These are phyloP conservation scores for Scomber colias DNA, from an alignment of 2,113 vertebrate genomes.

Conservation along the genomic window DNA sequence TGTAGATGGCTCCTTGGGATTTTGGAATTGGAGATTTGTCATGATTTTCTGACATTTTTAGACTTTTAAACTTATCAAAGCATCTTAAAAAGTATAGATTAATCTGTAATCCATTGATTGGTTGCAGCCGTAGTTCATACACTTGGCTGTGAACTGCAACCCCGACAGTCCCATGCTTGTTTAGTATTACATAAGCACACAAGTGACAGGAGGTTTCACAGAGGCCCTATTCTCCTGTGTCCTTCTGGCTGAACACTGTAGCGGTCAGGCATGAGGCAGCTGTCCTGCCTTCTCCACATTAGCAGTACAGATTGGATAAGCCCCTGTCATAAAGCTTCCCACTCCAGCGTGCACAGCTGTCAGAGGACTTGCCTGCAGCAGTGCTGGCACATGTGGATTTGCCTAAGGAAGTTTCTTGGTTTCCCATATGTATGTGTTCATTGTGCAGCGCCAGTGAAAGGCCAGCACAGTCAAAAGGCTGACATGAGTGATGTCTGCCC, in stretches of 20 bases:
- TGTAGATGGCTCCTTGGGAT: no score
- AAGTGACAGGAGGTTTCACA: constrained; percentile 68
- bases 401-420: constrained; percentile 53
- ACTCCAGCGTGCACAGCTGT: constrained; percentile 69
- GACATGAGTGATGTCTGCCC: constrained; percentile 59
- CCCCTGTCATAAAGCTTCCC: constrained; percentile 62
- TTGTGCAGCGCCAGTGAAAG: constrained; percentile 60
- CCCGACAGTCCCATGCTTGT: constrained; percentile 47
- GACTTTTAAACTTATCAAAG: neutral
- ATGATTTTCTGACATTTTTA: neutral
- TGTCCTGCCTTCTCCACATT: constrained; percentile 72
- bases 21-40: neutral
- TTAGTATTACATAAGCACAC: constrained; percentile 61
- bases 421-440: constrained; percentile 70
- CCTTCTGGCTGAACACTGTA: constrained; percentile 37
- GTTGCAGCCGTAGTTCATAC: neutral
- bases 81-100: neutral
- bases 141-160: constrained; percentile 41
- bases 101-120: constrained; percentile 30
- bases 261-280: constrained; percentile 71
- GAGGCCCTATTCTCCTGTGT: constrained; percentile 68
- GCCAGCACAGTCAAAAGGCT: constrained; percentile 48
- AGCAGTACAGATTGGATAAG: constrained; percentile 71
- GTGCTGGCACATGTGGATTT: constrained; percentile 69
- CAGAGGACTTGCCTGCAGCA: constrained; percentile 60